These are phyloP conservation scores for Magallana ariakensis DNA, from an alignment of 1,140 invertebrate genomes.

Conservation along the genomic window DNA sequence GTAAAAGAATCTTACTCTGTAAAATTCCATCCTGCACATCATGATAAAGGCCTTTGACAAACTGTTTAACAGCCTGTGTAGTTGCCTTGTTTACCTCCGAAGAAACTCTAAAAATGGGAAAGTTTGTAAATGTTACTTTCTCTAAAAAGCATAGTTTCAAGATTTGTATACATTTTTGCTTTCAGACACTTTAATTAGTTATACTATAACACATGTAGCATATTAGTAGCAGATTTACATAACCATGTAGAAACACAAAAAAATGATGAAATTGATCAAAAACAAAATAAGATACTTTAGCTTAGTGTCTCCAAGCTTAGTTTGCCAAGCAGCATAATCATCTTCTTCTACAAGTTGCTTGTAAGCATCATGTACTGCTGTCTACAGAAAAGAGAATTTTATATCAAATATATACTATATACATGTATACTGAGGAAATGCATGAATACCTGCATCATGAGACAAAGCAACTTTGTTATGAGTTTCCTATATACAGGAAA, in stretches of 20 bases:
- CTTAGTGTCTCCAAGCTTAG: neutral
- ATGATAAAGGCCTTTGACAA: neutral
- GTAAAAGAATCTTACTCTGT: neutral
- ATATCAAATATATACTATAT: too few species aligned
- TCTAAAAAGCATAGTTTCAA: too few species aligned
- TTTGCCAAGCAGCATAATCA: conserved; percentile 8
- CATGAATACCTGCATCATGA: too few species aligned
- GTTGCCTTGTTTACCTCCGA: too few species aligned
- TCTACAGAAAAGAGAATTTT: neutral
- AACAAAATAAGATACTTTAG: neutral
- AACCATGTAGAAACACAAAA: neutral
- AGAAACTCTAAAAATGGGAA: neutral
- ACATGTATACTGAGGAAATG: too few species aligned
- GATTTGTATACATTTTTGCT: neutral
- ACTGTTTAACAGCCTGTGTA: too few species aligned
- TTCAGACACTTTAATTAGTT: neutral
- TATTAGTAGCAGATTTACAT: neutral
- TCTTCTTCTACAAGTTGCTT: neutral
- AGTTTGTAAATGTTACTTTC: neutral
- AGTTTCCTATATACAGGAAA: too few species aligned
- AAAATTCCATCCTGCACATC: neutral
- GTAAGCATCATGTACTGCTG: neutral
- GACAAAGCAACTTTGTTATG: too few species aligned
- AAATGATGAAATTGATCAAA: neutral
- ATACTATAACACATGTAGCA: neutral